These are phyloP conservation scores for Tetraneura akinire DNA, from an alignment of 1,140 invertebrate species.

Conservation along the genomic window DNA sequence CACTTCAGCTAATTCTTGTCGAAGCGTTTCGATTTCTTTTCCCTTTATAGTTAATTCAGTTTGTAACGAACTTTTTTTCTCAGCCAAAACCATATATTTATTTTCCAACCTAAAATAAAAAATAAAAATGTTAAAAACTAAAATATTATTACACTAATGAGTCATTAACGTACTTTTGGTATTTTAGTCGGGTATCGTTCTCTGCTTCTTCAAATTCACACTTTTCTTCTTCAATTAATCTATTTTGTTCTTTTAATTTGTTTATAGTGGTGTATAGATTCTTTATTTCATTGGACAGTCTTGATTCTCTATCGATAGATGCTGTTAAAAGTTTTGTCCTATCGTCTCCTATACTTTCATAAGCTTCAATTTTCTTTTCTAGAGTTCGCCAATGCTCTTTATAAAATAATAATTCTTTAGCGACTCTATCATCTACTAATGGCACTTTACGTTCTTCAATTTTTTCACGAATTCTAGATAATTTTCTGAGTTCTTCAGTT, in stretches of 20 bases:
- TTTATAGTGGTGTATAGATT: conserved; percentile 56
- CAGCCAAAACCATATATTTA: conserved; percentile 54
- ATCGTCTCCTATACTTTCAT: conserved; percentile 54
- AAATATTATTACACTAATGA: not conserved
- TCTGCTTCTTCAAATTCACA: conserved; percentile 61
- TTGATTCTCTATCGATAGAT: conserved; percentile 54
- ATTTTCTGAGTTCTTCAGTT: conserved; percentile 56
- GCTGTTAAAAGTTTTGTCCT: conserved; percentile 52
- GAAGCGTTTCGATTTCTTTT: conserved; percentile 53
- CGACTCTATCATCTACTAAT: conserved; percentile 35
- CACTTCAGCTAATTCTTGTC: conserved; percentile 53
- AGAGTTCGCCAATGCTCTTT: conserved; percentile 54
- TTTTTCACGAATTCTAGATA: conserved; percentile 56
- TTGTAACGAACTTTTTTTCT: conserved; percentile 56
- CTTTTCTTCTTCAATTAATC: conserved; percentile 59
- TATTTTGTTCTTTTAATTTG: conserved; percentile 57
- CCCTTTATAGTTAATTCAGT: conserved; percentile 54
- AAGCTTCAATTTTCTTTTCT: conserved; percentile 55
- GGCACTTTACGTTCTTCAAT: conserved; percentile 56
- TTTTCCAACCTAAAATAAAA: conserved; percentile 55
- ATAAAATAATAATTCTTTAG: conserved; percentile 55
- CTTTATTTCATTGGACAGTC: conserved; percentile 56
- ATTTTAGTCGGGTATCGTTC: conserved; percentile 60
- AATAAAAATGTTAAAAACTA: not conserved
- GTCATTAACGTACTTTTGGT: conserved; percentile 58